phyloP scores from a whole-genome alignment of 2,888 invertebrate genomes.

The Stenchaetothrips biformis region DNA sequence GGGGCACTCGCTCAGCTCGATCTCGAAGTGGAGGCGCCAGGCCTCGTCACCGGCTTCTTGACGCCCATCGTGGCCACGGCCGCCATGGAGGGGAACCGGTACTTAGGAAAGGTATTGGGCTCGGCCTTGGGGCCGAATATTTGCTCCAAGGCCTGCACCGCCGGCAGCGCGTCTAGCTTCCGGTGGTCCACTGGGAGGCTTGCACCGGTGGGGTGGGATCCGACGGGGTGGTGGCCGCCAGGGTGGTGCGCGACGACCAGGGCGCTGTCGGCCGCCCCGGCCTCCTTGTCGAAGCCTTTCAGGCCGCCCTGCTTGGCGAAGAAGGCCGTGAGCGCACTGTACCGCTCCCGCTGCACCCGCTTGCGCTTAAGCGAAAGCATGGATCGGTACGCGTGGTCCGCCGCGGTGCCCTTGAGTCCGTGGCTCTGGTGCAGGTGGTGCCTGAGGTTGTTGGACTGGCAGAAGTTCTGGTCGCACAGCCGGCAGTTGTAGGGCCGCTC shows the following conservation, averaged over 20 bases:
- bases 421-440: not conserved
- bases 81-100: not conserved
- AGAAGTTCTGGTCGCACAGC: not conserved
- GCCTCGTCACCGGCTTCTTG: not conserved
- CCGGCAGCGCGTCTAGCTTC: too few relatives aligned
- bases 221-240: too few relatives aligned
- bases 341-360: not conserved
- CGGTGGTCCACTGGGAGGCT: too few relatives aligned
- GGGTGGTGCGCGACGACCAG: not conserved
- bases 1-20: not conserved
- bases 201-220: too few relatives aligned
- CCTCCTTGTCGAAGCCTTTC: not conserved
- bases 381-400: not conserved
- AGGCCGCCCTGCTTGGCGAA: not conserved
- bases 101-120: not conserved
- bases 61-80: not conserved
- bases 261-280: not conserved
- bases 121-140: not conserved
- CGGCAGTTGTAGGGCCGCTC: not conserved
- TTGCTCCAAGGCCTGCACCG: too few relatives aligned
- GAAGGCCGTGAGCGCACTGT: constrained; percentile 2
- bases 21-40: not conserved
- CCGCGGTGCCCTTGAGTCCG: not conserved
- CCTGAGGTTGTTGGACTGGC: constrained; percentile 6
- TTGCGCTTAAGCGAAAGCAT: not conserved